Conservation (phyloP, 2,888 invertebrate species). For the Athalia cordata region DNA sequence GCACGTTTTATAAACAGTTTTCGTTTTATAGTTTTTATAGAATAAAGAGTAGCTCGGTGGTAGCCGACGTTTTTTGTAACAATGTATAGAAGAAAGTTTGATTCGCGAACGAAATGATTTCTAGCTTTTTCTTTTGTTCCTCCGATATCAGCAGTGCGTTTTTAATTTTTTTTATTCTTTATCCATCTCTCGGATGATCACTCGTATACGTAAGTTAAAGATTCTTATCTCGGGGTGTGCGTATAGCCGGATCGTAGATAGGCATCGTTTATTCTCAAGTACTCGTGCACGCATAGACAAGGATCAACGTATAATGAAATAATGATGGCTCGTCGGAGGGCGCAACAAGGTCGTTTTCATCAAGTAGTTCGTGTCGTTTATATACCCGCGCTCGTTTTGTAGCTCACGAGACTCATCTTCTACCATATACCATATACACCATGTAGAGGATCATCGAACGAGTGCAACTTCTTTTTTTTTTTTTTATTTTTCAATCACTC, state of each 20-base stretch:
- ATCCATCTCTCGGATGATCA: not conserved
- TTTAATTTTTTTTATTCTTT: not conserved
- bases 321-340: conserved; percentile 39
- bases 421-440: not conserved
- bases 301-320: conserved; percentile 25
- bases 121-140: not conserved
- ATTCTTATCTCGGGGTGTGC: not conserved
- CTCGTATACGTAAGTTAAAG: not conserved
- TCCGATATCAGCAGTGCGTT: not conserved
- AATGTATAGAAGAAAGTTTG: no score
- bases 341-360: conserved; percentile 37
- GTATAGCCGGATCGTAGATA: not conserved
- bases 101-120: not conserved
- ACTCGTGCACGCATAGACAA: conserved; percentile 30
- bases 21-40: not conserved
- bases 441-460: not conserved
- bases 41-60: no score
- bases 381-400: not conserved
- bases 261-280: conserved; percentile 33
- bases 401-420: not conserved
- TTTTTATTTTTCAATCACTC: no score
- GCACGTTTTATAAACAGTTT: not conserved
- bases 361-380: conserved; percentile 1
- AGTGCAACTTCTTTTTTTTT: no score
- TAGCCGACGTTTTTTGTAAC: no score